These are phyloP conservation scores for Paedocypris micromegethes DNA, from an alignment of 2,797 vertebrate species.

Conservation along the genomic window DNA sequence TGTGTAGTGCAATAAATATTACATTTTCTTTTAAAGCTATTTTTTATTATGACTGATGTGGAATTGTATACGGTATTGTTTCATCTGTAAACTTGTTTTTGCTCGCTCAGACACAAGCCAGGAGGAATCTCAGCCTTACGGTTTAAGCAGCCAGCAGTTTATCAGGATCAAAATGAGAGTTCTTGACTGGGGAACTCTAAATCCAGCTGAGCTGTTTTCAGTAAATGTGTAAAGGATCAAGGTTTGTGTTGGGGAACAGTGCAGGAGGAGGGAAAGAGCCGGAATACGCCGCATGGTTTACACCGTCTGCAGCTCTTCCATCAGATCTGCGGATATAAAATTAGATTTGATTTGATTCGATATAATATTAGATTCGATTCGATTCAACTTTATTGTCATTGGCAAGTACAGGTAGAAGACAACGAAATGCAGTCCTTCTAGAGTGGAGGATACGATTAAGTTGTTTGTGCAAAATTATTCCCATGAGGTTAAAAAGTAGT, in stretches of 20 bases:
- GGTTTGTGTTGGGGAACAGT: background rate
- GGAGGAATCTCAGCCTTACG: background rate
- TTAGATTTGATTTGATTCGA: too few relatives aligned
- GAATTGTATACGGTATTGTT: constrained; percentile 3
- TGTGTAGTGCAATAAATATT: too few relatives aligned
- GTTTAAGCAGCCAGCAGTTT: constrained; percentile 24
- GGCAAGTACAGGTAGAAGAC: too few relatives aligned
- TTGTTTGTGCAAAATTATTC: too few relatives aligned
- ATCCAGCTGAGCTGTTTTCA: constrained; percentile 18
- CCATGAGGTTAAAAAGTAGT: too few relatives aligned
- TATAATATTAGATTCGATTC: too few relatives aligned
- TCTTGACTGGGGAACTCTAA: constrained; percentile 13
- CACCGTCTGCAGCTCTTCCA: too few relatives aligned
- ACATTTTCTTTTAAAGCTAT: constrained; percentile 2
- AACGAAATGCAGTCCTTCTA: too few relatives aligned
- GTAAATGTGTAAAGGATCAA: constrained; percentile 12
- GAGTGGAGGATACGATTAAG: too few relatives aligned
- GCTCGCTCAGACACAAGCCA: constrained; percentile 11
- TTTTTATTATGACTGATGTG: constrained; percentile 6
- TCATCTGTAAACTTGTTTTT: constrained; percentile 3
- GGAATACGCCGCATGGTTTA: background rate
- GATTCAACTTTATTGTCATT: too few relatives aligned
- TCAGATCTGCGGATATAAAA: too few relatives aligned
- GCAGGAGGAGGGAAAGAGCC: background rate
- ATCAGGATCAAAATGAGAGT: constrained; percentile 25